Percentiles rank a stretch among this genome's conserved stretches.
Conservation (phyloP, 2,113 vertebrate genomes). For the Sinocyclocheilus anophthalmus region DNA sequence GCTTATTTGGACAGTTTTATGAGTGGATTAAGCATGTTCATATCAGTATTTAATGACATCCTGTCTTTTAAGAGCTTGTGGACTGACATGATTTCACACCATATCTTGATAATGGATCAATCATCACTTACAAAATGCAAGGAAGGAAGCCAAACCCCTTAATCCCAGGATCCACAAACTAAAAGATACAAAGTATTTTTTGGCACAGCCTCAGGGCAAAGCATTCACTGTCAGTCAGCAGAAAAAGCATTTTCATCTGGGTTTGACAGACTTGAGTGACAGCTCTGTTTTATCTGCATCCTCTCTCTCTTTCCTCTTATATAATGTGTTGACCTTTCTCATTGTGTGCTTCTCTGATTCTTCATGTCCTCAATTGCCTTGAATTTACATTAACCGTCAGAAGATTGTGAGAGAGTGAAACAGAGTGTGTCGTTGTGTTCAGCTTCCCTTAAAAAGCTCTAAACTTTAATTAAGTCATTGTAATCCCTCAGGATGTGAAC, state of each 20-base stretch:
- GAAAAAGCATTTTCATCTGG: constrained; percentile 25
- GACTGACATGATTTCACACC: neutral
- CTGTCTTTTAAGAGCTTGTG: neutral
- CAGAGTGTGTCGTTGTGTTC: neutral
- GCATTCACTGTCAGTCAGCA: neutral
- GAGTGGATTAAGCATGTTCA: constrained; percentile 34
- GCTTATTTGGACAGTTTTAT: constrained; percentile 14
- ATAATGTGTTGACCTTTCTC: neutral
- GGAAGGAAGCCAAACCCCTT: neutral
- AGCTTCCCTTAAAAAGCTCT: neutral
- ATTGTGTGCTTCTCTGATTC: neutral
- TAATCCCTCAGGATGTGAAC: neutral
- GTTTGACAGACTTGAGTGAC: constrained; percentile 30
- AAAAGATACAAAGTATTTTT: constrained; percentile 27
- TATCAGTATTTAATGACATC: neutral
- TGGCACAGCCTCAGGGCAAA: constrained; percentile 7
- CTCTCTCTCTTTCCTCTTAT: no score
- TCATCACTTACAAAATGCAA: neutral
- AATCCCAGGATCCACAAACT: constrained; percentile 15
- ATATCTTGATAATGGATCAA: constrained; percentile 26
- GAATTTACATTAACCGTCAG: constrained; percentile 9
- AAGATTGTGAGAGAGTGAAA: neutral
- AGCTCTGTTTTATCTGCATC: neutral
- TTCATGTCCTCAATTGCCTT: constrained; percentile 7
- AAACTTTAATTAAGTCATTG: neutral